A percentile compares a stretch with the other conserved stretches of the same genome.
Evolutionary conservation across 2,113 vertebrate species (phyloP).

Genomic region (Dasyurus viverrinus): DNA sequence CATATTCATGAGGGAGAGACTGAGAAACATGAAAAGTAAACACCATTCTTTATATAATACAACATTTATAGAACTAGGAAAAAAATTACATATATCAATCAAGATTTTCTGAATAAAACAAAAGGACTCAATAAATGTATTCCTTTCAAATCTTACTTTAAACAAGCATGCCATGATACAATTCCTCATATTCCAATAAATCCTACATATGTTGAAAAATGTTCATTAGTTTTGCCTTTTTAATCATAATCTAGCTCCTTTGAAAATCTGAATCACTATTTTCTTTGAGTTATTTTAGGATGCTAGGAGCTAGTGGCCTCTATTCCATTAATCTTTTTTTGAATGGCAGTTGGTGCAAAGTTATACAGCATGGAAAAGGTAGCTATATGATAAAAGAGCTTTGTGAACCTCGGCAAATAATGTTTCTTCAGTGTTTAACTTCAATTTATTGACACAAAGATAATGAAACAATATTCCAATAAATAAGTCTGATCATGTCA

Average conservation of each 20-base stretch:
- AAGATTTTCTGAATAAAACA: background rate
- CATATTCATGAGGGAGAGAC: background rate
- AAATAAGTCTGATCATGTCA: background rate
- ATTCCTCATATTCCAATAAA: constrained; percentile 2
- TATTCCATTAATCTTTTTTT: background rate
- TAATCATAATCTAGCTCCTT: background rate
- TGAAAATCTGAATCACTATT: background rate
- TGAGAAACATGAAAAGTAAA: background rate
- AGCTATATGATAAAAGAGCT: background rate
- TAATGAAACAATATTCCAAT: background rate
- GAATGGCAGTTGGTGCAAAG: background rate
- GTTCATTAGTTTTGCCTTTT: background rate
- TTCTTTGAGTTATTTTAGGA: background rate
- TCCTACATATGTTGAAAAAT: background rate
- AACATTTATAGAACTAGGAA: background rate
- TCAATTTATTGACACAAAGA: background rate
- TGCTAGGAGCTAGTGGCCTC: background rate
- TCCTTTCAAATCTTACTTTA: background rate
- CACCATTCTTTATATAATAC: background rate
- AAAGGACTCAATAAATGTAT: background rate
- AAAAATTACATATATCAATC: background rate
- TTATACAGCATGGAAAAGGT: background rate
- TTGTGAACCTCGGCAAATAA: background rate
- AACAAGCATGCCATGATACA: background rate
- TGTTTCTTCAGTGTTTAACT: background rate